Evolutionary conservation across 1,140 invertebrate species (phyloP), one percentile per base, ranked within the genome.

Genomic region (Drosophila baimaii): DNA sequence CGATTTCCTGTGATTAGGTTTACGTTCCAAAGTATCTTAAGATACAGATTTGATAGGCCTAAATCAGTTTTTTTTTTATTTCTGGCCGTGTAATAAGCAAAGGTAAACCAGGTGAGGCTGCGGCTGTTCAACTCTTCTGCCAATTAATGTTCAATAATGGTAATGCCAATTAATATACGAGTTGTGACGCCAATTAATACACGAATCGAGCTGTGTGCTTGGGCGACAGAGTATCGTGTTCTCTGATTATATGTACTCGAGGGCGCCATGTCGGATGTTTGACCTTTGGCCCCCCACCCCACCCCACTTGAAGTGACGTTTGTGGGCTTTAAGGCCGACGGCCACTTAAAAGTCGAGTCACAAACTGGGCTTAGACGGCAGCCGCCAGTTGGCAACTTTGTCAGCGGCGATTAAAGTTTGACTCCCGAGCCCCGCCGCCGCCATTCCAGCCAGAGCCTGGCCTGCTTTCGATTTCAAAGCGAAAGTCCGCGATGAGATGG

Each of bases 151-250:
- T 62, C 46, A 46, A 66, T 80, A 74, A 74, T 52, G 69, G 21
- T 58, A 46, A 17, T 35, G 46, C 33, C 66, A 73, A 84, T 80
- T 77, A 80, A 33, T n/a, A n/a, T n/a, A n/a, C n/a, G n/a, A n/a
- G n/a, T n/a, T n/a, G 21, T 58, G 43, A 17, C 39, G 46, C 33
- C 66, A 73, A 84, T 80, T 77, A 80, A 33, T n/a, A 13, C 49
- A 21, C 27, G 44, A 54, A 29, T 49, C 27, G 25, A 52, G 19
- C 55, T 15, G 56, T 21, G 29, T 33, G 27, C 17, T 25, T 31
- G 37, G n/a, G 17, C 37, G 19, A 29, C 27, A 31, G n/a, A 5
- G 12, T 57, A 59, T 59, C 47, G 44, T 13, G n/a, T 55, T 75
- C 29, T 57, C 17, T 17, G 5, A 31, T 39, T 23, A 35, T 52